phyloP scores from a whole-genome alignment of 2,888 invertebrate species.

The Cephus sareptanus region DNA sequence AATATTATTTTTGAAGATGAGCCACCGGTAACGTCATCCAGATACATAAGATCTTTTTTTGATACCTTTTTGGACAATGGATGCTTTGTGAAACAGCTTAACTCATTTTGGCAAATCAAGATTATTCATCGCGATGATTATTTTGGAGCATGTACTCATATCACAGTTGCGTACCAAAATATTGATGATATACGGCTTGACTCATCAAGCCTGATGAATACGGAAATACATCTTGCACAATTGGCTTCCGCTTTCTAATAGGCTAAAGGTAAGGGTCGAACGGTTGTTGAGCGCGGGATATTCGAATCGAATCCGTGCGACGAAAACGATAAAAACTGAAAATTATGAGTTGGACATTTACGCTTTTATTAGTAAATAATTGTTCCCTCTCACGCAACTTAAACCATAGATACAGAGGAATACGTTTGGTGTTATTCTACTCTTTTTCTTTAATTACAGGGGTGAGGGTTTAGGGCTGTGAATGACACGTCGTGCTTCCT shows the following conservation, averaged over 20 bases:
- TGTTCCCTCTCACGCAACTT: conserved; percentile 39
- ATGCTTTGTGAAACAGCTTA: not conserved
- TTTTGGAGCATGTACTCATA: not conserved
- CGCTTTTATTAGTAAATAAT: conserved; percentile 50
- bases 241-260: not conserved
- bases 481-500: not conserved
- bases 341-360: conserved; percentile 39
- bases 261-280: not conserved
- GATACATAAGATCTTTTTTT: not conserved
- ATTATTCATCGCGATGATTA: not conserved
- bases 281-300: not conserved
- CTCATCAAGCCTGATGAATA: not conserved
- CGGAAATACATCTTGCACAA: not conserved
- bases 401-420: conserved; percentile 45
- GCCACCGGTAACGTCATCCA: not conserved
- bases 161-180: not conserved
- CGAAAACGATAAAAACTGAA: conserved; percentile 26
- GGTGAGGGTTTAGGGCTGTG: not conserved
- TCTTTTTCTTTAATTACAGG: conserved; percentile 15
- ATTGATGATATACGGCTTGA: not conserved
- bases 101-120: not conserved
- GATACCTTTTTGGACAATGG: not conserved
- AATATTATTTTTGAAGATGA: not conserved
- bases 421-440: conserved; percentile 42
- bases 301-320: not conserved